These are phyloP conservation scores for Podarcis cretensis DNA, from an alignment of 2,113 vertebrate genomes.

Conservation along the genomic window DNA sequence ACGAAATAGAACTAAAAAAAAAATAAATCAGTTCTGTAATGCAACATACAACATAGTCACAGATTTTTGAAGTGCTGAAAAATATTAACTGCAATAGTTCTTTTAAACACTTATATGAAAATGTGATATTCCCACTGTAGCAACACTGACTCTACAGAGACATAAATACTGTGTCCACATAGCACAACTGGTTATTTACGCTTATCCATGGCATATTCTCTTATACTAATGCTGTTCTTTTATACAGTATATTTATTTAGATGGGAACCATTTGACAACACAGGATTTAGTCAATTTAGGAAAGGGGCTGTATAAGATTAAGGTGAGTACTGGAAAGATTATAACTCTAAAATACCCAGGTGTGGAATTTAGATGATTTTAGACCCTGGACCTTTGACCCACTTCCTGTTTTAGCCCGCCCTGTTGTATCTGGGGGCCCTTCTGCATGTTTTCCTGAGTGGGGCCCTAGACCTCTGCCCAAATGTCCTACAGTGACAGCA, in stretches of 20 bases:
- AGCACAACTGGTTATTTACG: neutral
- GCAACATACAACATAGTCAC: neutral
- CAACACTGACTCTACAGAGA: neutral
- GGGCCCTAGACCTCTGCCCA: neutral
- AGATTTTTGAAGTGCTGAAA: neutral
- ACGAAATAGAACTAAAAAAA: neutral
- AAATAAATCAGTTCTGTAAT: neutral
- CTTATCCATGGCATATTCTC: no score
- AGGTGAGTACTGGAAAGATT: constrained; percentile 77
- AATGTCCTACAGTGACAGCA: neutral
- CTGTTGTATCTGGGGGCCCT: neutral
- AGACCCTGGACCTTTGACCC: neutral
- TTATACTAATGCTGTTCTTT: constrained; percentile 41
- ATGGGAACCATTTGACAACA: constrained; percentile 90
- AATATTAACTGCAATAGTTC: neutral
- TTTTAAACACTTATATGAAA: neutral
- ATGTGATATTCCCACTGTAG: neutral
- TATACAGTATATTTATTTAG: constrained; percentile 86
- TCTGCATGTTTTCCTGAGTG: neutral
- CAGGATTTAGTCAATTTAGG: constrained; percentile 91
- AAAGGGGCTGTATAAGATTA: constrained; percentile 93
- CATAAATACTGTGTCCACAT: neutral
- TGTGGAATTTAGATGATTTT: neutral
- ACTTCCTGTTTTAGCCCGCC: neutral
- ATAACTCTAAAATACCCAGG: accelerated